Evolutionary conservation across 2,113 vertebrate genomes (phyloP).

Genomic region (Jacana jacana): DNA sequence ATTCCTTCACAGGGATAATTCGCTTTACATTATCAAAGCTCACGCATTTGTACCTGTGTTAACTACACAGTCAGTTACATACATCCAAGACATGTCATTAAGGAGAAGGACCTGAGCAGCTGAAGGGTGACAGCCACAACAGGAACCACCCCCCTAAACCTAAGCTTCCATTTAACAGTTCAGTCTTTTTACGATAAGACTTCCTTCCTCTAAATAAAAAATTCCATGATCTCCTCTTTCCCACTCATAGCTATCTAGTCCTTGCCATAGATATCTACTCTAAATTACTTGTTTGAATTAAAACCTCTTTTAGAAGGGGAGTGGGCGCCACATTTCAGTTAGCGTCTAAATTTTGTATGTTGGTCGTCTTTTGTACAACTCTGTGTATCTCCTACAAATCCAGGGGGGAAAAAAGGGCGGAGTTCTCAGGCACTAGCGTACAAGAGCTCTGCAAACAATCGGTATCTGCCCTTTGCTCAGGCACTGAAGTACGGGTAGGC

Average conservation of each 20-base stretch:
- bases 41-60: background rate
- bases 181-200: background rate
- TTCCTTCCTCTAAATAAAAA: background rate
- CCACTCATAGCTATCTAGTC: background rate
- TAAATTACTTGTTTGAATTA: background rate
- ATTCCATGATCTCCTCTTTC: background rate
- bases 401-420: background rate
- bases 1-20: background rate
- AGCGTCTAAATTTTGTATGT: background rate
- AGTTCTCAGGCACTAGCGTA: background rate
- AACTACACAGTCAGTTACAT: background rate
- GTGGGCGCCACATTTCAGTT: background rate
- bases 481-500: background rate
- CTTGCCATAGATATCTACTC: background rate
- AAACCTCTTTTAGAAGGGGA: background rate
- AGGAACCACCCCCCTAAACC: background rate
- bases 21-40: background rate
- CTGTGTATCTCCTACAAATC: background rate
- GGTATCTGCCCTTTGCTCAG: background rate
- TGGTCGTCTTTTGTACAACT: background rate
- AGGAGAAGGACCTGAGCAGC: background rate
- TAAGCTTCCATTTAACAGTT: background rate
- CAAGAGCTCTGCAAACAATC: background rate
- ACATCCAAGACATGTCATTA: background rate
- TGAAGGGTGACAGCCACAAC: background rate